phyloP scores from a whole-genome alignment of 2,888 invertebrate genomes.

The Bellardia pandia region DNA sequence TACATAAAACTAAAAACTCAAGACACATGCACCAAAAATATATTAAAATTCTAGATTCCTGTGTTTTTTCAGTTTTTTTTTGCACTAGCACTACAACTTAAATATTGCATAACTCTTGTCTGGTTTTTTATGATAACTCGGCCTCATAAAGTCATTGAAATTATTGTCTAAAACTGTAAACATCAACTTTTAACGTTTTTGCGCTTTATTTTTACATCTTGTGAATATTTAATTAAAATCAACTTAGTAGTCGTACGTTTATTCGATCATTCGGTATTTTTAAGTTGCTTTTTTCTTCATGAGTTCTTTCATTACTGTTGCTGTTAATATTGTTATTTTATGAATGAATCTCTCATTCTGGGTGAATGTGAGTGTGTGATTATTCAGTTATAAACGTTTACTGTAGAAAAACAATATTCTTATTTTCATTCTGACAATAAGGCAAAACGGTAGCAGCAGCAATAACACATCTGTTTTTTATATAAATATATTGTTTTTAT shows the following conservation, averaged over 20 bases:
- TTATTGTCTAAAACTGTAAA: constrained; percentile 53
- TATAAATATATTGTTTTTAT: background rate
- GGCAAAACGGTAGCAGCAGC: constrained; percentile 27
- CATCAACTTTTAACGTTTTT: constrained; percentile 41
- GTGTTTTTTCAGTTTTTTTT: background rate
- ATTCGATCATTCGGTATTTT: constrained; percentile 47
- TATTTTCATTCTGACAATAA: constrained; percentile 30
- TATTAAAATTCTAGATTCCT: background rate
- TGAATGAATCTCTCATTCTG: constrained; percentile 46
- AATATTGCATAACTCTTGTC: constrained; percentile 16
- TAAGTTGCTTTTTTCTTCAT: constrained; percentile 8
- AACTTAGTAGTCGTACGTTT: constrained; percentile 50
- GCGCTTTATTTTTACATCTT: constrained; percentile 62
- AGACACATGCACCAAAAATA: constrained; percentile 24
- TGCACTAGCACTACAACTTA: background rate
- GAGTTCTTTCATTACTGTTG: background rate
- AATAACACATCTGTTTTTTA: constrained; percentile 14
- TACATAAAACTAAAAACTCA: constrained; percentile 14
- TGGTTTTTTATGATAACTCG: constrained; percentile 26
- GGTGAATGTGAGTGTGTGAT: background rate
- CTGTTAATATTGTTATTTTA: constrained; percentile 32
- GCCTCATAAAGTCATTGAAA: constrained; percentile 50
- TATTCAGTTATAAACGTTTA: constrained; percentile 47
- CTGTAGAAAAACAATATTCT: constrained; percentile 28
- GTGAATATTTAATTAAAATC: constrained; percentile 70